These are phyloP conservation scores for Cantharis nigra DNA, from an alignment of 2,888 invertebrate genomes.

Conservation along the genomic window DNA sequence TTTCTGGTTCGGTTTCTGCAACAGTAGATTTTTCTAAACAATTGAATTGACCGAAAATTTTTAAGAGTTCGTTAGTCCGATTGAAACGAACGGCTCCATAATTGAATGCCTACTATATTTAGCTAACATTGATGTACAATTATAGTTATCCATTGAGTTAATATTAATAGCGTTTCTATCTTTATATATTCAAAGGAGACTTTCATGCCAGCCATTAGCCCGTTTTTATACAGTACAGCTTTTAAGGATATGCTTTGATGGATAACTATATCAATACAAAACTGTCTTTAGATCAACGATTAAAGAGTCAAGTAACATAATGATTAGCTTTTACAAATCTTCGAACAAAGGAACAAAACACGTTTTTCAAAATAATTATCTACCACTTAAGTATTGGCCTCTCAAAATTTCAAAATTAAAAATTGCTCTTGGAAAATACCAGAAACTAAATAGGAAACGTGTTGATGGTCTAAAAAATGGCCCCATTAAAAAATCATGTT, in stretches of 20 bases:
- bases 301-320: slow-evolving; percentile 1
- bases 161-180: slow-evolving; percentile 20
- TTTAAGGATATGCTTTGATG: slow-evolving; percentile 22
- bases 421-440: not conserved
- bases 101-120: slow-evolving; percentile 15
- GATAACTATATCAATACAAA: slow-evolving; percentile 24
- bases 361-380: not conserved
- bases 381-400: not conserved
- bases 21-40: not conserved
- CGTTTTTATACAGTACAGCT: slow-evolving; percentile 9
- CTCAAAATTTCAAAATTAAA: not conserved
- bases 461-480: not conserved
- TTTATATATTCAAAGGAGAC: slow-evolving; percentile 17
- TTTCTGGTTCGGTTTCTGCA: not conserved
- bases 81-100: slow-evolving; percentile 14
- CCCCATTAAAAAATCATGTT: not conserved
- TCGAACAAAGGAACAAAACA: not conserved
- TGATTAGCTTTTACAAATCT: not conserved
- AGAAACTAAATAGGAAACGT: not conserved
- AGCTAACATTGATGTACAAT: slow-evolving; percentile 5
- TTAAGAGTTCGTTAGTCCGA: not conserved
- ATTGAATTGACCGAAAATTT: not conserved
- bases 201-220: slow-evolving; percentile 16
- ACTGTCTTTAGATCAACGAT: not conserved
- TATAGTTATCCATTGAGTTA: slow-evolving; percentile 14